Evolutionary conservation across 2,113 vertebrate genomes (phyloP), one percentile per base, ranked within the genome.

Genomic region (Boleophthalmus pectinirostris): DNA sequence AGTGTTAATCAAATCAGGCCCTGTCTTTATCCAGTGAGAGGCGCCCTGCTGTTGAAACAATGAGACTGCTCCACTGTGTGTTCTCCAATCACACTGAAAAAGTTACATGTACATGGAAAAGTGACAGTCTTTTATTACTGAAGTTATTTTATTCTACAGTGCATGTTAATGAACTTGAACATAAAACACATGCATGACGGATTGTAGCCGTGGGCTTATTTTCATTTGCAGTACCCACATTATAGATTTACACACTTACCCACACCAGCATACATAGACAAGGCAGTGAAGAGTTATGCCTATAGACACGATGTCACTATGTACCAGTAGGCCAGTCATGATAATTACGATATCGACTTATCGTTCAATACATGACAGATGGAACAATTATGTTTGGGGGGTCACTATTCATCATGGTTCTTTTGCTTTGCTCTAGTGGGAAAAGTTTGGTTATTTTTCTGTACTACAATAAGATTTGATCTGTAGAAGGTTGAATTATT

Each of bases 1-100:
- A 16, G 47, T 70, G 75, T 72, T 87, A 84, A 85, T 87, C 74
- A 80, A 73, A 10, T 57, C 77, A 74, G 68, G 74, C 74, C 47
- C 73, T 53, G 51, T 79, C 43, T 69, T 66, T 68, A 64, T 73
- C 75, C 46, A 54, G 70, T 82, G 80, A 75, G 67, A 74, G 79
- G 72, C 72, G 21, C 69, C 56, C 24, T 25, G 20, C 54, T 23
- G n/a, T 23, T 56, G 47, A 10, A 1, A 16, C 20, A 56, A n/a
- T n/a, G 12, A 23, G 54, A 23, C n/a, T 10, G 21, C 21, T 56
- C 54, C 14, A 51, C 20, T 7, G 18, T 43, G 38, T 43, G 8
- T 43, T 43, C 38, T 43, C 38, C 38, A 43, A 10, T 43, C 38
- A 43, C 38, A 43, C 38, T 43, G 38, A 10, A 10, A 43, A 43